Base-by-base conservation (phyloP, 2,797 vertebrate genomes). In the Selene dorsalis region DNA sequence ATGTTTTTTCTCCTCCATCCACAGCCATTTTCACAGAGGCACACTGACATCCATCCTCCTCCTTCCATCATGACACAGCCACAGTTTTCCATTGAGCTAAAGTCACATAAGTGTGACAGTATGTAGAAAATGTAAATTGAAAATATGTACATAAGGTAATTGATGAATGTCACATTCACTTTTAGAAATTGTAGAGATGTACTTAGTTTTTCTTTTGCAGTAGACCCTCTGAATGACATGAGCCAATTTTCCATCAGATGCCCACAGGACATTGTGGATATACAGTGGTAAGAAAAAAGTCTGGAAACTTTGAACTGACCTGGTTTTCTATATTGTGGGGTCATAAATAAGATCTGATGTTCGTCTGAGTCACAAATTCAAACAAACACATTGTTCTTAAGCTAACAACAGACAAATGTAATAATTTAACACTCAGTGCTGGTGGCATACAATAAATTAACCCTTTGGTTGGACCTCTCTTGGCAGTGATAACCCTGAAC, bases 101-200 rank as follows among this genome's bases (percentile, higher is more conserved):
- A 38, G 39, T 63, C 50, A 60, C 0, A 41, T n/a, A 18, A 20
- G 22, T 48, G 45, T 69, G 73, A 70, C 22, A 1, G 20, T 28
- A 50, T 62, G 39, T 76, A 47, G 24, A 69, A 41, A 56, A 14
- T 68, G 52, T 75, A 77, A 77, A 78, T 17, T 84, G 43, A 72
- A 83, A 76, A 68, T 72, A 56, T 89, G 81, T 85, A 87, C 65
- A 88, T 77, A 85, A 58, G 38, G 30, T 26, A 68, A 77, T 73
- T 69, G 59, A 75, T 87, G 80, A 87, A 87, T 87, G 84, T 84
- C 72, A 26, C 62, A 65, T 61, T 72, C 62, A 70, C 74, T 68
- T 87, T 78, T 73, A 88, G 73, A 84, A 75, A 53, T 52, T 64
- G 52, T 77, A 79, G 72, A 85, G 32, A 59, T 83, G 68, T 65